These are phyloP conservation scores for Neoscelio sp. DNA, from an alignment of 2,888 invertebrate genomes.

Conservation along the genomic window DNA sequence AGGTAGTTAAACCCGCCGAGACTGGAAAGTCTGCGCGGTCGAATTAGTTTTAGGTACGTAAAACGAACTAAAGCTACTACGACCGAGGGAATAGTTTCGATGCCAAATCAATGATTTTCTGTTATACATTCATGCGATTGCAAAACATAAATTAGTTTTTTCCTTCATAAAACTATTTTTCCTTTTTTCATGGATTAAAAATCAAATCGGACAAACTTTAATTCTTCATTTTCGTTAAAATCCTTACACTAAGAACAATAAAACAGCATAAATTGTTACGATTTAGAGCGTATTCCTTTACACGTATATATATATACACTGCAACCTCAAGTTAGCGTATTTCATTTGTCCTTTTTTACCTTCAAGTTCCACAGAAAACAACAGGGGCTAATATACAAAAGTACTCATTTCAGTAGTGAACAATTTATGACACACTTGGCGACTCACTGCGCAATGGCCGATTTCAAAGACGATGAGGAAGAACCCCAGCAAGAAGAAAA, in stretches of 20 bases:
- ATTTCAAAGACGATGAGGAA: not conserved
- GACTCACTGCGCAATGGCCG: conserved; percentile 35
- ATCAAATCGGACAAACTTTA: too few relatives aligned
- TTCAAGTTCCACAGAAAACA: too few relatives aligned
- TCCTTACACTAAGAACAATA: too few relatives aligned
- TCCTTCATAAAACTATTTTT: not conserved
- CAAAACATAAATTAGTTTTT: conserved; percentile 9
- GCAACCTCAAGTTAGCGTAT: too few relatives aligned
- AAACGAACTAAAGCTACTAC: conserved; percentile 35
- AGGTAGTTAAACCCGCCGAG: conserved; percentile 59
- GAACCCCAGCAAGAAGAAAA: conserved; percentile 9
- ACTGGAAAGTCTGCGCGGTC: conserved; percentile 42
- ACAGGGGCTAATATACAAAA: too few relatives aligned
- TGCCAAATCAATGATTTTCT: conserved; percentile 25
- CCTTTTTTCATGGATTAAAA: not conserved
- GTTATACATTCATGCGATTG: conserved; percentile 1
- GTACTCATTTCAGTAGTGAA: conserved; percentile 38
- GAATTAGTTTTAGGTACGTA: conserved; percentile 62
- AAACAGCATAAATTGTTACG: too few relatives aligned
- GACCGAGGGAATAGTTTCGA: conserved; percentile 35
- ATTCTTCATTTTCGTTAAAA: too few relatives aligned
- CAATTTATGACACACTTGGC: conserved; percentile 47
- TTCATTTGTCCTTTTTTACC: too few relatives aligned
- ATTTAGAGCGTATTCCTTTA: too few relatives aligned
- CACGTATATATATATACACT: too few relatives aligned